A percentile compares a stretch with the other conserved stretches of the same genome.
These are phyloP conservation scores for Spea hammondii DNA, from an alignment of 2,797 vertebrate species.

Conservation along the genomic window DNA sequence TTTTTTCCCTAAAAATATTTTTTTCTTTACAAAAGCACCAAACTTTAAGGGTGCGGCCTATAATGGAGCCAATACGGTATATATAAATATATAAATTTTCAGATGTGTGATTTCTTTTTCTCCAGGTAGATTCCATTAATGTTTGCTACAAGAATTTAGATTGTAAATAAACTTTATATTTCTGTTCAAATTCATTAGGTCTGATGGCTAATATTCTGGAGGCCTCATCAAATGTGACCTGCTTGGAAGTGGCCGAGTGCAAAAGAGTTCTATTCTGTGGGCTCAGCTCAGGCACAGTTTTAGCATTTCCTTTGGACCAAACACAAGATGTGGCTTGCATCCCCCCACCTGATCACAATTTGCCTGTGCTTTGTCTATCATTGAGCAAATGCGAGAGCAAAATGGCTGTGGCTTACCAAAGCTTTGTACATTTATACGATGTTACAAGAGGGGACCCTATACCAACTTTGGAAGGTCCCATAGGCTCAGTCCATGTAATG, in stretches of 20 bases:
- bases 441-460: conserved; percentile 67
- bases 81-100: no score
- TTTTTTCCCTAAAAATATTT: no score
- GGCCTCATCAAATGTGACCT: conserved; percentile 66
- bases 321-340: conserved; percentile 72
- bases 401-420: conserved; percentile 67
- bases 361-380: conserved; percentile 61
- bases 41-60: no score
- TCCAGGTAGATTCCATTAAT: no score
- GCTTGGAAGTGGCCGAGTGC: conserved; percentile 72
- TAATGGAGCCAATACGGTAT: no score
- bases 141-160: no score
- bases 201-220: conserved; percentile 58
- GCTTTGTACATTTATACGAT: conserved; percentile 66
- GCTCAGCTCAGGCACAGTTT: conserved; percentile 69
- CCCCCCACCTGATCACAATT: conserved; percentile 72
- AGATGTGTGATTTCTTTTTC: no score
- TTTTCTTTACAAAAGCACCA: no score
- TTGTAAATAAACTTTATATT: no score
- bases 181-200: conserved; percentile 8
- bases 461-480: conserved; percentile 67
- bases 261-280: conserved; percentile 74
- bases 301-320: conserved; percentile 74
- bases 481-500: conserved; percentile 61
- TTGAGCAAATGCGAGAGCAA: conserved; percentile 66